Percentiles rank a stretch among this genome's conserved stretches.
phyloP scores from a whole-genome alignment of 2,888 invertebrate genomes.

The Athalia rosae region DNA sequence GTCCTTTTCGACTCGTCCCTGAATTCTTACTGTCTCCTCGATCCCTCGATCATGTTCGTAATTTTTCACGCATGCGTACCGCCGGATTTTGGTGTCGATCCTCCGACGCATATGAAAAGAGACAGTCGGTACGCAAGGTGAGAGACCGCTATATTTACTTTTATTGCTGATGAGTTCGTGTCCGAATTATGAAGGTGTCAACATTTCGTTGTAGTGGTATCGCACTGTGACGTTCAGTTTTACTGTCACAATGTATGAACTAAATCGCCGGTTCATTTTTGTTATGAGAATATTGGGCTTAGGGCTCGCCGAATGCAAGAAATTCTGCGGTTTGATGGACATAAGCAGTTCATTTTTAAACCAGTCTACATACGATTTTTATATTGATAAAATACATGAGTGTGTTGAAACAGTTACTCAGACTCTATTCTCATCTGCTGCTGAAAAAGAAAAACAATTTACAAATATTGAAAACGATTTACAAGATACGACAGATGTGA shows the following conservation, averaged over 20 bases:
- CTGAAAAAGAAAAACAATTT: constrained; percentile 53
- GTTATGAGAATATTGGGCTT: constrained; percentile 54
- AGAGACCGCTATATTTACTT: too few relatives aligned
- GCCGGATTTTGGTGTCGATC: too few relatives aligned
- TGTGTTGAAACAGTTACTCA: constrained; percentile 46
- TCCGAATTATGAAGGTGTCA: too few relatives aligned
- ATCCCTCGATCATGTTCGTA: too few relatives aligned
- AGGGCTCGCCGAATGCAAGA: constrained; percentile 52
- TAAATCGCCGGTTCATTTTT: constrained; percentile 53
- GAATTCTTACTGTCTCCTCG: too few relatives aligned
- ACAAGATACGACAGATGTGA: constrained; percentile 55
- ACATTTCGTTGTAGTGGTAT: too few relatives aligned
- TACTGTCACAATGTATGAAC: constrained; percentile 50
- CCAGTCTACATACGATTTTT: constrained; percentile 50
- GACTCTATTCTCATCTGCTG: constrained; percentile 47
- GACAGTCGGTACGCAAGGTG: too few relatives aligned
- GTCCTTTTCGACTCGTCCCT: too few relatives aligned
- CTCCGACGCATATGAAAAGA: too few relatives aligned
- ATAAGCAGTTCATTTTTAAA: constrained; percentile 50
- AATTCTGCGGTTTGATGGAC: constrained; percentile 53
- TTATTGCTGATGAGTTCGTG: too few relatives aligned
- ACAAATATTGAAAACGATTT: constrained; percentile 51
- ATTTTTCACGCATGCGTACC: too few relatives aligned
- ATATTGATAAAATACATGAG: constrained; percentile 47
- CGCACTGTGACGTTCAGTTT: too few relatives aligned